phyloP scores from a whole-genome alignment of 92 coral and sea anemone genomes.

The Phenganax subtilis region DNA sequence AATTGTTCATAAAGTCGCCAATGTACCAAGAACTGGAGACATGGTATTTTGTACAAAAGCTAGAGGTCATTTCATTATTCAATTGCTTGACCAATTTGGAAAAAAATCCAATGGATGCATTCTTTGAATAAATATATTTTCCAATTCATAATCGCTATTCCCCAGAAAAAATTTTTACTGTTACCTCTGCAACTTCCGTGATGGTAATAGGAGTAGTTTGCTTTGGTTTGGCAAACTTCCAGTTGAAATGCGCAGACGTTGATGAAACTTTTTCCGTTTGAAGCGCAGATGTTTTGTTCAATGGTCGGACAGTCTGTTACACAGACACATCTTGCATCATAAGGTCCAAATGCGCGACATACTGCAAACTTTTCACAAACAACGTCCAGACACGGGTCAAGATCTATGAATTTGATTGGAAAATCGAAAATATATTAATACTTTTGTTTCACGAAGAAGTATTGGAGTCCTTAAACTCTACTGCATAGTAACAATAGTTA shows the following conservation, averaged over 20 bases:
- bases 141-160: too few species aligned
- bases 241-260: conserved; percentile 49
- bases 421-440: too few species aligned
- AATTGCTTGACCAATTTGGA: too few species aligned
- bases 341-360: conserved; percentile 53
- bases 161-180: too few species aligned
- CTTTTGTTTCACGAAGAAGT: not conserved
- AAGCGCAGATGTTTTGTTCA: conserved; percentile 57
- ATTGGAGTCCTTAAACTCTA: too few species aligned
- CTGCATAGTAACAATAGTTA: too few species aligned
- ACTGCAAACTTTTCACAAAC: conserved; percentile 44
- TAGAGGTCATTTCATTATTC: too few species aligned
- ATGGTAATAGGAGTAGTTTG: conserved; percentile 46
- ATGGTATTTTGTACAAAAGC: too few species aligned
- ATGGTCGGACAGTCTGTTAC: conserved; percentile 48
- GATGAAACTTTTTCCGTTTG: conserved; percentile 53
- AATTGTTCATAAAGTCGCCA: too few species aligned
- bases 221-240: conserved; percentile 41
- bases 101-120: too few species aligned
- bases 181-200: conserved; percentile 66
- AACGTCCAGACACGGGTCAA: conserved; percentile 50
- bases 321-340: conserved; percentile 51
- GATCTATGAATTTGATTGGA: conserved; percentile 15
- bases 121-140: too few species aligned
- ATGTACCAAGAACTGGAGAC: too few species aligned